Evolutionary conservation across 2,113 vertebrate genomes (phyloP), one percentile per base, ranked within the genome.

Genomic region (Canis aureus): DNA sequence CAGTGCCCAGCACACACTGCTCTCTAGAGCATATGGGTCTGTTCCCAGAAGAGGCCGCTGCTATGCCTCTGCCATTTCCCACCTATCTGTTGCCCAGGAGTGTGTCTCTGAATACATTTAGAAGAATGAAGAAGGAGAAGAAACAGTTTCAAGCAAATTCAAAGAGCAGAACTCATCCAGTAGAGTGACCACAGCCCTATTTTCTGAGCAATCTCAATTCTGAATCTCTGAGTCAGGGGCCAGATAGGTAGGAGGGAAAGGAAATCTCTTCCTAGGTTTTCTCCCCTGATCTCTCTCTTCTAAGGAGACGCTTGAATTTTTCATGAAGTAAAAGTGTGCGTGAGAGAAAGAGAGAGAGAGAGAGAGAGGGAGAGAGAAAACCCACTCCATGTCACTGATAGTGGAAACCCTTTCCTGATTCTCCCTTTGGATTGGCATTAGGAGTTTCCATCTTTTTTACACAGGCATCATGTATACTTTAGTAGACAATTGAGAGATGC

Each of bases 261-360:
- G 27, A 92, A 84, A 25, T 60, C 60, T 71, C 49, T 60, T 35
- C 71, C 22, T 43, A 9, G 17, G 25, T 83, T 79, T 90, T 71
- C 74, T 93, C 43, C 49, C 69, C n/a, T 91, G 49, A 29, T 67
- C 35, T 95, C 55, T 74, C 38, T 74, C 71, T 84, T 91, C 71
- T 53, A 11, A 84, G 57, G n/a, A 55, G 32, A 59, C 49, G 43
- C 23, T 79, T 20, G 5, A 32, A 23, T 53, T 79, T 81, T 91
- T 13, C 12, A 9, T 38, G 53, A 64, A 20, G 6, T 87, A 16
- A 74, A 60, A 74, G 17, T 89, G 23, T 3, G 32, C 9, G 29
- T 23, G 11, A 17, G 43, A 43, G 15, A 8, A 0, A n/a, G 49
- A 8, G 20, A 62, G 2, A 69, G 6, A 22, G 12, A 64, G 2